A percentile compares a stretch with the other conserved stretches of the same genome.
phyloP scores from a whole-genome alignment of 2,113 vertebrate genomes.

The Monopterus albus region DNA sequence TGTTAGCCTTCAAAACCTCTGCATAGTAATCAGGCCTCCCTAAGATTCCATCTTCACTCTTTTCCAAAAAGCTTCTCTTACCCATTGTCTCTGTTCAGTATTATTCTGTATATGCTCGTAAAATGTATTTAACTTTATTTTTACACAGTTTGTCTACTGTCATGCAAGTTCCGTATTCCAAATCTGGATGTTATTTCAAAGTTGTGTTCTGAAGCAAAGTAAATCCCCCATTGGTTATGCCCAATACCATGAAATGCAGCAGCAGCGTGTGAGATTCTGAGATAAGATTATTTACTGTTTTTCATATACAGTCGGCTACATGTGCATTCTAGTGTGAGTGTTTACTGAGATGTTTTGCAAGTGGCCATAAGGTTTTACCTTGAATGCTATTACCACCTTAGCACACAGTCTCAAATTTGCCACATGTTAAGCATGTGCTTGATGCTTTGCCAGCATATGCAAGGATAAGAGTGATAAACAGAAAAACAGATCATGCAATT shows the following conservation, averaged over 20 bases:
- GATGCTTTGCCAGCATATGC: constrained; percentile 45
- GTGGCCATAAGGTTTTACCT: constrained; percentile 24
- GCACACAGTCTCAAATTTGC: constrained; percentile 44
- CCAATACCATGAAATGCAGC: constrained; percentile 20
- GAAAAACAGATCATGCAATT: constrained; percentile 43
- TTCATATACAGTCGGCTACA: constrained; percentile 8
- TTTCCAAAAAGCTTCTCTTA: constrained; percentile 57
- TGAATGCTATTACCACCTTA: constrained; percentile 34
- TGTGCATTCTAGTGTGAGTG: constrained; percentile 20
- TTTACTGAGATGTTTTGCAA: constrained; percentile 8
- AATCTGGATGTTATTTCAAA: constrained; percentile 30
- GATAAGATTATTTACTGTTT: constrained; percentile 36
- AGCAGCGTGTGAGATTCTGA: constrained; percentile 3
- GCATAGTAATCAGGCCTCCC: constrained; percentile 55
- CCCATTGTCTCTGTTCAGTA: constrained; percentile 25
- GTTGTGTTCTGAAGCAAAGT: constrained; percentile 8
- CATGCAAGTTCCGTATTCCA: constrained; percentile 17
- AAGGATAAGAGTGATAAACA: constrained; percentile 52
- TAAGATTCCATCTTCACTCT: constrained; percentile 47
- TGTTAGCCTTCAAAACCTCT: constrained; percentile 69
- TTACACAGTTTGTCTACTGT: constrained; percentile 9
- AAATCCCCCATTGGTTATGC: constrained; percentile 22
- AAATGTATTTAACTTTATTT: constrained; percentile 35
- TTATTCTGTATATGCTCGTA: constrained; percentile 25
- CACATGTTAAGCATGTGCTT: constrained; percentile 33